A percentile compares a stretch with the other conserved stretches of the same genome.
phyloP scores from a whole-genome alignment of 2,113 vertebrate genomes.

The Lepidothrix coronata region DNA sequence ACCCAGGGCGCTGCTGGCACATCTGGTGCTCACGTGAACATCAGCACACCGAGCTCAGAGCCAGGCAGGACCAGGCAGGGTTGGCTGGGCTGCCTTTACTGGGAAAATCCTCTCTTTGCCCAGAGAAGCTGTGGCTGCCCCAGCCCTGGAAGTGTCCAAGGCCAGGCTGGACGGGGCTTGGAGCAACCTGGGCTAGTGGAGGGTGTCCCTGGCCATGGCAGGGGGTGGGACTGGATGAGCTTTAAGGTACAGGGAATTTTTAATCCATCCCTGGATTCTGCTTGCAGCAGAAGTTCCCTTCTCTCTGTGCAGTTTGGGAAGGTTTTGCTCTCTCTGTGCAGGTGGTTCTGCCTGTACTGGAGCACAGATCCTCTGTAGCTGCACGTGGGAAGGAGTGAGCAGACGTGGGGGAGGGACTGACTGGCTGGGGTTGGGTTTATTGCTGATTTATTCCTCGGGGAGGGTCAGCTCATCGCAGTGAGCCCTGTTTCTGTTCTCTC shows the following conservation, averaged over 20 bases:
- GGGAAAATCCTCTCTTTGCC: background rate
- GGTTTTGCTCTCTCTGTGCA: background rate
- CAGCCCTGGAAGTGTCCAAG: background rate
- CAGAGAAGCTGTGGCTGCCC: background rate
- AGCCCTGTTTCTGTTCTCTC: background rate
- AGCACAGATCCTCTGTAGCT: accelerated
- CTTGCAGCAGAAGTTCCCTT: background rate
- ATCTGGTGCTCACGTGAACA: accelerated
- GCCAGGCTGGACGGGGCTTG: accelerated
- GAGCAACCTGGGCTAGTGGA: accelerated
- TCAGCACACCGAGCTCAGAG: accelerated
- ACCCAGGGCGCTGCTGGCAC: background rate
- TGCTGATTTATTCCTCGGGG: background rate
- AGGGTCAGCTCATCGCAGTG: background rate
- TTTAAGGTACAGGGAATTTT: background rate
- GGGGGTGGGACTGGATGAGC: background rate
- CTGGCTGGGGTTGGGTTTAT: background rate
- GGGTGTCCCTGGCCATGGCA: background rate
- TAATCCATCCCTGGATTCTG: background rate
- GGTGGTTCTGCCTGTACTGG: background rate
- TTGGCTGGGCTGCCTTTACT: background rate
- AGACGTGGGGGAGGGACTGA: background rate
- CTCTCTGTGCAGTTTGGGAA: background rate
- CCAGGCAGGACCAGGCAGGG: too few relatives aligned
- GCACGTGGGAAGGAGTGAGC: accelerated